Base-by-base conservation (phyloP, 2,113 vertebrate species). In the Laticauda laticaudata region DNA sequence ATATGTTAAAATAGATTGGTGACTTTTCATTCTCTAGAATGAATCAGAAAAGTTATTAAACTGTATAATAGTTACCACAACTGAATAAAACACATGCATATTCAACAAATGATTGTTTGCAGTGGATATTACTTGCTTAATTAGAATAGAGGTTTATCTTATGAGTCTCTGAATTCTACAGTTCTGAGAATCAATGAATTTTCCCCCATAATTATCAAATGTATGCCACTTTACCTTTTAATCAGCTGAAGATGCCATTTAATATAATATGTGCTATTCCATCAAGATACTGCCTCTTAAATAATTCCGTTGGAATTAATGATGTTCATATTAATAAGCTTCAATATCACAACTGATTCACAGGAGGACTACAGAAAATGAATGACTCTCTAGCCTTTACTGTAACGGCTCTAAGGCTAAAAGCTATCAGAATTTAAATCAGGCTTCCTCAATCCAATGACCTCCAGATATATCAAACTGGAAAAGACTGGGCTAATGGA, bases 141-240 rank as follows among this genome's bases (percentile, higher is more conserved):
- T 92, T 92, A 59, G 18, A 34, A 23, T 26, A n/a, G 3, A 69
- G 12, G 48, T 43, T 69, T 88, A 23, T 88, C 86, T n/a, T 43
- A 34, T 34, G 48, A 51, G 5, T 9, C 59, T 93, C 89, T 85
- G 26, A 81, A 54, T 89, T 69, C 92, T 81, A 56, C n/a, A 86
- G 69, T 90, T 90, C 55, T 90, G 92, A 90, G 55, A 88, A 12
- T 93, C 43, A 39, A 51, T 93, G 92, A 93, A 90, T 86, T 23
- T 53, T 61, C 39, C 75, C 61, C 55, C 86, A 81, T 43, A 87
- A 93, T 93, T 87, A 87, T 86, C 45, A 90, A 88, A 92, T 89
- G 39, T 57, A 81, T 93, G 92, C 90, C 81, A 90, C n/a, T 64
- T 93, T 93, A 86, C 88, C 45, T 90, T 93, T 89, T 93, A 93